A percentile compares a stretch with the other conserved stretches of the same genome.
Conservation (phyloP, 2,888 invertebrate genomes). For the Psylliodes chrysocephalus region DNA sequence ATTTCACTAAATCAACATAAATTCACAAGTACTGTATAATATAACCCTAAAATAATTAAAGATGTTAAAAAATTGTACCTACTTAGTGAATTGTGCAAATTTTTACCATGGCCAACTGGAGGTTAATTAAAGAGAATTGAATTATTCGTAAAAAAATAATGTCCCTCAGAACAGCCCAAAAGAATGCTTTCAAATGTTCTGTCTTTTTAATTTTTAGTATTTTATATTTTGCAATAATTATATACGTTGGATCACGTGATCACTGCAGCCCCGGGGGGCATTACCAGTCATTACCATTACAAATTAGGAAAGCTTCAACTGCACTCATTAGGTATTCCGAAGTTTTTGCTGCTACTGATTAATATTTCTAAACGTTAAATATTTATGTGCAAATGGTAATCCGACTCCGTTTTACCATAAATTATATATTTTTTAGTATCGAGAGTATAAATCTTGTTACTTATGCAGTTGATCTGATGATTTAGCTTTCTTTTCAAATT, state of each 20-base stretch:
- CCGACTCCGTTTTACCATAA: constrained; percentile 43
- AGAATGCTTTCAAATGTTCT: too few species aligned
- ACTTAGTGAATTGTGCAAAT: too few species aligned
- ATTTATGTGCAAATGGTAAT: constrained; percentile 43
- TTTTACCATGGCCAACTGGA: too few species aligned
- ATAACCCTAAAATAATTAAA: too few species aligned
- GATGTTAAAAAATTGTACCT: too few species aligned
- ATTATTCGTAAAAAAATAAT: too few species aligned
- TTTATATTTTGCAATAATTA: too few species aligned
- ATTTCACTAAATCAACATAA: too few species aligned
- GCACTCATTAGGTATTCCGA: constrained; percentile 38
- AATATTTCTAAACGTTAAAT: constrained; percentile 45
- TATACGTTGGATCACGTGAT: constrained; percentile 14
- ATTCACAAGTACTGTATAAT: too few species aligned
- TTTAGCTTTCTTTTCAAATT: constrained; percentile 46
- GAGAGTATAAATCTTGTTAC: constrained; percentile 42
- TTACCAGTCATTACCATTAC: constrained; percentile 38
- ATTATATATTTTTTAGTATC: constrained; percentile 45
- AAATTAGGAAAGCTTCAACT: constrained; percentile 40
- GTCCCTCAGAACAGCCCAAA: too few species aligned
- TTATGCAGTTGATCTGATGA: constrained; percentile 43
- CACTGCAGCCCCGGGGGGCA: not conserved
- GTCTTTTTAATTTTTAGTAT: too few species aligned
- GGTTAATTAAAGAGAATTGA: too few species aligned
- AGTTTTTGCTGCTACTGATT: constrained; percentile 40